These are phyloP conservation scores for Drosophila anceps DNA, from an alignment of 2,888 invertebrate species.

Conservation along the genomic window DNA sequence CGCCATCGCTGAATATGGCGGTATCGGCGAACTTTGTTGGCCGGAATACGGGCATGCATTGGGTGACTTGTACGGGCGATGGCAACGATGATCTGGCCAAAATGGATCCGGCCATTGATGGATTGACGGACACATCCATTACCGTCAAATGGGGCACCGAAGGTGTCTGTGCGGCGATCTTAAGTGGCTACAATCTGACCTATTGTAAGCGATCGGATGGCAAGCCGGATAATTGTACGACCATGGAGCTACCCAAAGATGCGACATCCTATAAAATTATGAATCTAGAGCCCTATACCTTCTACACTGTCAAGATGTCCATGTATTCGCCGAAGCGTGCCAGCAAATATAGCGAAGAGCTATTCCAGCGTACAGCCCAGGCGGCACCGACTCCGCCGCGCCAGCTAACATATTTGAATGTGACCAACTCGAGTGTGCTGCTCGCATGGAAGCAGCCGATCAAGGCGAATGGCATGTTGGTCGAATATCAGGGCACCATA, in stretches of 20 bases:
- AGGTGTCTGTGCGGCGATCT: conserved; percentile 90
- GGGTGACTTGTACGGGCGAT: conserved; percentile 89
- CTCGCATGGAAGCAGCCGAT: conserved; percentile 88
- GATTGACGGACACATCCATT: conserved; percentile 84
- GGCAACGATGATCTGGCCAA: conserved; percentile 79
- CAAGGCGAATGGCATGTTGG: conserved; percentile 90
- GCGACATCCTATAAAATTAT: conserved; percentile 86
- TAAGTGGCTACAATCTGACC: conserved; percentile 90
- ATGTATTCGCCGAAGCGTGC: conserved; percentile 87
- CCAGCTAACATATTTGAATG: conserved; percentile 37
- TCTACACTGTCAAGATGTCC: conserved; percentile 90
- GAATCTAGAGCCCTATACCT: conserved; percentile 90
- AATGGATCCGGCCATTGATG: conserved; percentile 77
- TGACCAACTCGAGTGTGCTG: conserved; percentile 41
- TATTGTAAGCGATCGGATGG: conserved; percentile 87
- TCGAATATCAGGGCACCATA: conserved; percentile 52
- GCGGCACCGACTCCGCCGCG: conserved; percentile 87
- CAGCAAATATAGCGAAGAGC: conserved; percentile 87
- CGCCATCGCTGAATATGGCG: conserved; percentile 89
- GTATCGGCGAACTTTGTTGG: conserved; percentile 91
- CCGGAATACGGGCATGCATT: conserved; percentile 93
- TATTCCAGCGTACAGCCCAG: conserved; percentile 89
- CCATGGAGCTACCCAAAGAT: conserved; percentile 48
- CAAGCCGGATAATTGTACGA: conserved; percentile 66
- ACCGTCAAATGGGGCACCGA: conserved; percentile 91